A percentile compares a stretch with the other conserved stretches of the same genome.
Conservation (phyloP, 1,140 invertebrate genomes). For the Odontomachus brunneus region DNA sequence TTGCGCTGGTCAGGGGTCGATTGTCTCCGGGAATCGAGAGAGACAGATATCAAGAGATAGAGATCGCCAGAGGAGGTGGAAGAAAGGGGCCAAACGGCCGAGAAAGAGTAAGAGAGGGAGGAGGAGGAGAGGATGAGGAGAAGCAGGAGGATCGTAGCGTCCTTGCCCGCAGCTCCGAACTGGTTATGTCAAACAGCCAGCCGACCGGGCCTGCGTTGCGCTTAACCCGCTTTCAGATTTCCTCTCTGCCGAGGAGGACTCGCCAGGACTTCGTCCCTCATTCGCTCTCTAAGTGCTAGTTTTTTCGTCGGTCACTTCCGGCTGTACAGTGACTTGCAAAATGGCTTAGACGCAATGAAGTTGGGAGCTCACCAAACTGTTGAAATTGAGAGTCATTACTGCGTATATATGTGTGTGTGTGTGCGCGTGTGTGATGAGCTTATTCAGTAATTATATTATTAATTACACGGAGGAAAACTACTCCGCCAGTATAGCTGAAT, state of each 20-base stretch:
- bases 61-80: neutral
- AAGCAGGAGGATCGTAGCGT: conserved; percentile 54
- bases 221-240: conserved; percentile 53
- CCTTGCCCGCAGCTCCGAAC: conserved; percentile 73
- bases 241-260: conserved; percentile 8
- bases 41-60: neutral
- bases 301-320: conserved; percentile 43
- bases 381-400: no score
- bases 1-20: conserved; percentile 67
- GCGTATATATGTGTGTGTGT: no score
- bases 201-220: conserved; percentile 50
- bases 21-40: conserved; percentile 51
- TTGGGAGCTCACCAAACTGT: no score
- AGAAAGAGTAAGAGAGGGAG: neutral
- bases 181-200: conserved; percentile 71
- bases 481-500: no score
- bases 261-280: conserved; percentile 25
- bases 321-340: no score
- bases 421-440: no score
- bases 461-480: no score
- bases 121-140: conserved; percentile 12
- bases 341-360: no score
- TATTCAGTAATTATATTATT: no score
- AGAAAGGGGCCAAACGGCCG: no score
- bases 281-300: conserved; percentile 26